phyloP scores from a whole-genome alignment of 2,113 vertebrate genomes.

The Colaptes auratus region DNA sequence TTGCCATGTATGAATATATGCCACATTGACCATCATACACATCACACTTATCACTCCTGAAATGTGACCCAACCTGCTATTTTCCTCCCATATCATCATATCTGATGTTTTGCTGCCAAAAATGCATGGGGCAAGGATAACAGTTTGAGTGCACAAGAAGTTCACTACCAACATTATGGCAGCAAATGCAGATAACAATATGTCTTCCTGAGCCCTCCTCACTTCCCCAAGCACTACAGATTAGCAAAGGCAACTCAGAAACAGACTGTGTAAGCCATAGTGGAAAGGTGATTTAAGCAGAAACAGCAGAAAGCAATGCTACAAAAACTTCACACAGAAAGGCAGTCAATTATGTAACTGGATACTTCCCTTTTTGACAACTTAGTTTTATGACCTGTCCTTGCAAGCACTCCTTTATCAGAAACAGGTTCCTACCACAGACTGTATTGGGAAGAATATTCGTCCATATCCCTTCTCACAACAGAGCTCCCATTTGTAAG shows the following conservation, averaged over 20 bases:
- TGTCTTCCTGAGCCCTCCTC: neutral
- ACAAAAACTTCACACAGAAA: neutral
- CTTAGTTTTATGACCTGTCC: neutral
- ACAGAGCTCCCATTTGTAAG: neutral
- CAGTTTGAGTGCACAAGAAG: neutral
- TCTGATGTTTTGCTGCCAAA: neutral
- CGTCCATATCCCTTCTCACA: neutral
- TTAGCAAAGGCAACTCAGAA: neutral
- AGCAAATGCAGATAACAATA: neutral
- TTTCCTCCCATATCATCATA: neutral
- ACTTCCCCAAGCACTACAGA: neutral
- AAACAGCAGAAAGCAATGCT: neutral
- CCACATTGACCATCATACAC: fast-evolving
- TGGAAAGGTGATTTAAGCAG: neutral
- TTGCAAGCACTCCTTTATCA: neutral
- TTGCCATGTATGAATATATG: neutral
- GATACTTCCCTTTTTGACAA: neutral
- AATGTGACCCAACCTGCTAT: neutral
- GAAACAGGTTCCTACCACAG: neutral
- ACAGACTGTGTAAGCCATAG: fast-evolving
- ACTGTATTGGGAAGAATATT: neutral
- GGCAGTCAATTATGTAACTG: neutral
- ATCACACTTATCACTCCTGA: fast-evolving
- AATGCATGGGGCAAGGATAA: neutral
- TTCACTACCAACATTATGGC: neutral